Percentiles rank a stretch among this genome's conserved stretches.
These are phyloP conservation scores for Acrocephalus kingi DNA, from an alignment of 2,113 vertebrate species.

Conservation along the genomic window DNA sequence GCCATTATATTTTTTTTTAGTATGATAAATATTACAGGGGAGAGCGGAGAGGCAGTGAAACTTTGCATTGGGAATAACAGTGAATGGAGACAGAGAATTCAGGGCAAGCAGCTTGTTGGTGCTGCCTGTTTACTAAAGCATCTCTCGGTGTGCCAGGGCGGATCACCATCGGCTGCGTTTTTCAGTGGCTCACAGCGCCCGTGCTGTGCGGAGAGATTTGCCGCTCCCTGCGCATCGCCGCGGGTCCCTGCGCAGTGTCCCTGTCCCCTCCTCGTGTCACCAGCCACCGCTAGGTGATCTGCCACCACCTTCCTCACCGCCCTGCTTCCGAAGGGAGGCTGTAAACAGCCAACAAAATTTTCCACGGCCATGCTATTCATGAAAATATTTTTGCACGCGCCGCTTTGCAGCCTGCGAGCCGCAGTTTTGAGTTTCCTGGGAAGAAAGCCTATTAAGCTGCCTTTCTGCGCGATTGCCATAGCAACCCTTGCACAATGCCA, in stretches of 20 bases:
- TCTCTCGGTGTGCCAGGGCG: rapidly evolving
- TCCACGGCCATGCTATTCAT: conserved; percentile 53
- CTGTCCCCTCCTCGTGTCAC: background rate
- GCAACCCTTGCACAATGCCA: conserved; percentile 71
- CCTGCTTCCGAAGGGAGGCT: background rate
- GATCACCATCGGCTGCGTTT: background rate
- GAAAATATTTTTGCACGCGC: conserved; percentile 23
- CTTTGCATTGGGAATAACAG: background rate
- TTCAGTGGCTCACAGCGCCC: background rate
- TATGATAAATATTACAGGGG: background rate
- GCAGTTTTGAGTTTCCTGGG: conserved; percentile 68
- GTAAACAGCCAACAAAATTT: background rate
- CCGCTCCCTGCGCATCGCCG: background rate
- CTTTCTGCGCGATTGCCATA: conserved; percentile 70
- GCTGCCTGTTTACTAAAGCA: background rate
- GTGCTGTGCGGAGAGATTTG: background rate
- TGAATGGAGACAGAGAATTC: background rate
- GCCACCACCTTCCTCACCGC: background rate
- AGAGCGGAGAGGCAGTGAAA: background rate
- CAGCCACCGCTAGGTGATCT: background rate
- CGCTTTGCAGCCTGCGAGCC: conserved; percentile 28
- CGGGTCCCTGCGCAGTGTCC: background rate
- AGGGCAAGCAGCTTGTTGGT: background rate
- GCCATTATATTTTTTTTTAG: conserved; percentile 12
- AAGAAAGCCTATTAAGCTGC: conserved; percentile 72